Percentiles rank a stretch among this genome's conserved stretches.
Evolutionary conservation across 2,888 invertebrate genomes (phyloP).

Genomic region (Dorcus parallelipipedus): DNA sequence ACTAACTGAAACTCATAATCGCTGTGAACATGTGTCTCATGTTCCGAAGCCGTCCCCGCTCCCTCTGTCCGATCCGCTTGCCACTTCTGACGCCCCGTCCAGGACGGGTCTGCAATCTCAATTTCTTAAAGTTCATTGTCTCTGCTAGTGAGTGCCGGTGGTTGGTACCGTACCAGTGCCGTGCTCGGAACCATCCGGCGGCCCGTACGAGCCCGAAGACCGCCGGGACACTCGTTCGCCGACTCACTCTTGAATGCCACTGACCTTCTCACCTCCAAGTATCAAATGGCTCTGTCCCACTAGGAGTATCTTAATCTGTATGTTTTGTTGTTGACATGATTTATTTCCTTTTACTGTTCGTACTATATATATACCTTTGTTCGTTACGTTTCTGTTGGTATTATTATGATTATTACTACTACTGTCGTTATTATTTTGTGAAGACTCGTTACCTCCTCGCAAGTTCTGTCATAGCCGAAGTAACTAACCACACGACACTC

Average conservation of each 20-base stretch:
- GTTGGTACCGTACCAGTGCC: constrained; percentile 22
- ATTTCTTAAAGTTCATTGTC: constrained; percentile 19
- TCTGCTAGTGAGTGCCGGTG: constrained; percentile 24
- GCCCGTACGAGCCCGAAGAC: constrained; percentile 18
- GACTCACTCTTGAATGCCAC: constrained; percentile 44
- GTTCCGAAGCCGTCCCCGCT: constrained; percentile 29
- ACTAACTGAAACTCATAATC: constrained; percentile 30
- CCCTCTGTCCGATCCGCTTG: constrained; percentile 28
- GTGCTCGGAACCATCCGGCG: constrained; percentile 11
- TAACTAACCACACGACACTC: constrained; percentile 13
- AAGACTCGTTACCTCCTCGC: constrained; percentile 52
- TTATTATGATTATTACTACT: constrained; percentile 12
- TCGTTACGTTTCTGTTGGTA: constrained; percentile 15
- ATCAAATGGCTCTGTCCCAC: constrained; percentile 56
- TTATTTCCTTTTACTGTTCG: constrained; percentile 39
- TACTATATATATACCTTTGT: constrained; percentile 24
- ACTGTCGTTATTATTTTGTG: constrained; percentile 24
- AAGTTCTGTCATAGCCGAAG: constrained; percentile 19
- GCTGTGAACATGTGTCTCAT: constrained; percentile 36
- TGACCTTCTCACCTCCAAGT: constrained; percentile 56
- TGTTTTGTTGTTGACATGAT: constrained; percentile 51
- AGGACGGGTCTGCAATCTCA: constrained; percentile 25
- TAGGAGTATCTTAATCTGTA: constrained; percentile 52
- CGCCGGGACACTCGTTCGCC: constrained; percentile 36
- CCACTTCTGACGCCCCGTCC: constrained; percentile 31